Conservation (phyloP, 2,888 invertebrate species). For the Chesias legatella region DNA sequence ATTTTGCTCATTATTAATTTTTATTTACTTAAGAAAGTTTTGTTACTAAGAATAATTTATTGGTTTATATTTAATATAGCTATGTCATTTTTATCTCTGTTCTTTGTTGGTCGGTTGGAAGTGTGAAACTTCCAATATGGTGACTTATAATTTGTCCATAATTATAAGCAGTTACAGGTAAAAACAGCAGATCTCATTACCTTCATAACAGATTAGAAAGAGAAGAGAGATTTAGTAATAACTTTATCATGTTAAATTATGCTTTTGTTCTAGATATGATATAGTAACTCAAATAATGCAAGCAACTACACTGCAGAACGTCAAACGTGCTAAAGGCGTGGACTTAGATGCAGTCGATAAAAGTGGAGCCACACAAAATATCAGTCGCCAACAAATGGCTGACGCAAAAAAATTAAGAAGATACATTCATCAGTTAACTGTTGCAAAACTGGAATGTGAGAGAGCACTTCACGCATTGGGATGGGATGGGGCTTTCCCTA, state of each 20-base stretch:
- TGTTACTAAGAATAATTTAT: too few species aligned
- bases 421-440: conserved; percentile 90
- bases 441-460: conserved; percentile 91
- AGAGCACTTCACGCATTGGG: conserved; percentile 86
- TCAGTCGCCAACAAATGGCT: conserved; percentile 88
- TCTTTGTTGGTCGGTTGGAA: too few species aligned
- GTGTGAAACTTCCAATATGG: too few species aligned
- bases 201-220: too few species aligned
- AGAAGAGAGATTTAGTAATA: too few species aligned
- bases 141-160: too few species aligned
- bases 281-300: conserved; percentile 96
- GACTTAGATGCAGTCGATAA: conserved; percentile 82
- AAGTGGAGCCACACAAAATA: conserved; percentile 72
- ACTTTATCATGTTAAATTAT: too few species aligned
- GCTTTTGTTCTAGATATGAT: conserved; percentile 83
- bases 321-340: conserved; percentile 91
- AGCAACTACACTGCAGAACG: conserved; percentile 93
- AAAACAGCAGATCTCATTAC: too few species aligned
- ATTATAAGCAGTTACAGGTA: too few species aligned
- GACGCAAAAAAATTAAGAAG: conserved; percentile 91
- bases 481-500: conserved; percentile 86
- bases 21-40: too few species aligned
- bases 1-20: background rate
- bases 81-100: too few species aligned
- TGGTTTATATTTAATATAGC: too few species aligned